phyloP scores from a whole-genome alignment of 1,140 invertebrate species.

The Brachionus manjavacas region DNA sequence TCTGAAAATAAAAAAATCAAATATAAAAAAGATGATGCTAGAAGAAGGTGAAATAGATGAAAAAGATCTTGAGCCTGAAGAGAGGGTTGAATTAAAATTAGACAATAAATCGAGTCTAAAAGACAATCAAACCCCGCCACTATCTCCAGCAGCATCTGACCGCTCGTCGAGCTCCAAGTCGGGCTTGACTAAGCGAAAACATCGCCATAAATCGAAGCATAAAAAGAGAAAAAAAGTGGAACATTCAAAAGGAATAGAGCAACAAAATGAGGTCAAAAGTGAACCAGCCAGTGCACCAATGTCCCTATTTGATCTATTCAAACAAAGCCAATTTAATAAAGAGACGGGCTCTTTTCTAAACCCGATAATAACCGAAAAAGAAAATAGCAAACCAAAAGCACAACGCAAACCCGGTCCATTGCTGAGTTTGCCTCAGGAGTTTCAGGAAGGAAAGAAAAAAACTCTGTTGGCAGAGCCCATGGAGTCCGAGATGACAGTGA shows the following conservation, averaged over 20 bases:
- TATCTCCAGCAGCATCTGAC: neutral
- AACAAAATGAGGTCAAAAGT: neutral
- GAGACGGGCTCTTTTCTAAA: neutral
- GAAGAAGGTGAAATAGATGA: constrained; percentile 25
- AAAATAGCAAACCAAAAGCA: constrained; percentile 15
- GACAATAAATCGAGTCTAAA: neutral
- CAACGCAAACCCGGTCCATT: constrained; percentile 7
- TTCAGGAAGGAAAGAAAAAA: neutral
- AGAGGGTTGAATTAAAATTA: neutral
- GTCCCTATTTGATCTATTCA: constrained; percentile 37
- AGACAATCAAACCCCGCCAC: neutral
- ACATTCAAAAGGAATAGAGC: neutral
- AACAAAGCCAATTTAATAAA: neutral
- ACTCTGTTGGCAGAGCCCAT: neutral
- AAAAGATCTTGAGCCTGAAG: neutral
- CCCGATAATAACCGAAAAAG: constrained; percentile 36
- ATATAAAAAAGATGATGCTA: neutral
- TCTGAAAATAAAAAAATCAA: neutral
- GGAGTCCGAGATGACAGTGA: constrained; percentile 12
- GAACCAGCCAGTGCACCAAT: neutral
- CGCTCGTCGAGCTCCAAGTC: neutral
- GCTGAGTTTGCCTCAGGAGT: neutral
- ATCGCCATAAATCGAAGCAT: neutral
- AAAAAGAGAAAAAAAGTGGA: constrained; percentile 12
- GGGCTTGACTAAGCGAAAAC: neutral